Conservation (phyloP, 1,140 invertebrate species). For the Aphelenchoides fujianensis region DNA sequence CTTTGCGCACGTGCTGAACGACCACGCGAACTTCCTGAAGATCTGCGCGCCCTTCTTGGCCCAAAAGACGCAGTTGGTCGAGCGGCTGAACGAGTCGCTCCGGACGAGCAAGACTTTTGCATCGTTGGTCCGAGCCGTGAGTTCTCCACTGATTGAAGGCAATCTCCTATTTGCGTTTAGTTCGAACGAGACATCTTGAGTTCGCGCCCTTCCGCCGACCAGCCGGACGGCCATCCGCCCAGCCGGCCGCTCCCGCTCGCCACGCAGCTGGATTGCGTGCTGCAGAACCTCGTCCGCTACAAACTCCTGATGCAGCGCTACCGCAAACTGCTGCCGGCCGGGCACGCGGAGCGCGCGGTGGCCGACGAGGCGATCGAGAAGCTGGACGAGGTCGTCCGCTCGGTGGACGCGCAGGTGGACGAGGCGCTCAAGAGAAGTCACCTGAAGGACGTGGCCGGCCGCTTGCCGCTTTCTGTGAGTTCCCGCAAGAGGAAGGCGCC, state of each 20-base stretch:
- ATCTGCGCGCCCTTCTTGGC: conserved; percentile 23
- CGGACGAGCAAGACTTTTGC: conserved; percentile 32
- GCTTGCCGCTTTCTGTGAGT: too few species aligned
- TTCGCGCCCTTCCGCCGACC: background rate
- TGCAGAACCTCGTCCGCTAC: conserved; percentile 51
- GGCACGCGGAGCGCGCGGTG: conserved; percentile 18
- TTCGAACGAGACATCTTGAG: conserved; percentile 41
- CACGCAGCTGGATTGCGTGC: conserved; percentile 50
- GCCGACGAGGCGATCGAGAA: too few species aligned
- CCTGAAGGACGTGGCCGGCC: too few species aligned
- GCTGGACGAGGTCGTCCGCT: too few species aligned
- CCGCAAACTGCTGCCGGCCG: conserved; percentile 37
- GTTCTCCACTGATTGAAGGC: too few species aligned
- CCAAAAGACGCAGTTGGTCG: conserved; percentile 15
- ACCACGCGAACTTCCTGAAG: conserved; percentile 23
- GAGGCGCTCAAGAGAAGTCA: too few species aligned
- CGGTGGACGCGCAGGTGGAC: too few species aligned
- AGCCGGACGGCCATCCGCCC: too few species aligned
- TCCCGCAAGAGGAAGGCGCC: too few species aligned
- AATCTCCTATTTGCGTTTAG: conserved; percentile 11
- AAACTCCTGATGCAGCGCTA: conserved; percentile 50
- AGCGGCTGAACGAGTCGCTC: conserved; percentile 16
- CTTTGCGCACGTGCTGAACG: conserved; percentile 15
- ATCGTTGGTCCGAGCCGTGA: too few species aligned
- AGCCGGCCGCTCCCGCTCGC: conserved; percentile 42